Evolutionary conservation across 2,888 invertebrate genomes (phyloP).

Genomic region (Chironomus tentans): DNA sequence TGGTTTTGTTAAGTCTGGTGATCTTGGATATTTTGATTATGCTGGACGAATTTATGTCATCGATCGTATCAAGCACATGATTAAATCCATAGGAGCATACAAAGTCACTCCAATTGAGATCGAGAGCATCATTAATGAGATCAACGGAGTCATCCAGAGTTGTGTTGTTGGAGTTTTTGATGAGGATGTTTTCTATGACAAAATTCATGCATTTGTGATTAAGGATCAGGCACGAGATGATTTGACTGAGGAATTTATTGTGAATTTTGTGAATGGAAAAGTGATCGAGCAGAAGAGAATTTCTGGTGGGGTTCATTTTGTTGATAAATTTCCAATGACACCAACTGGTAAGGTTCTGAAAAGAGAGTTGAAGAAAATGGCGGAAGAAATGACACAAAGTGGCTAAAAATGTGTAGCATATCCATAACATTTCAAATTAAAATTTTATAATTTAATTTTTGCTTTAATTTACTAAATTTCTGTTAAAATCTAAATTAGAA

Average conservation of each 20-base stretch:
- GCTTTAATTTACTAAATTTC: too few relatives aligned
- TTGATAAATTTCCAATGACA: slow-evolving; percentile 17
- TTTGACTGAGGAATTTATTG: neutral
- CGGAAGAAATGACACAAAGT: too few relatives aligned
- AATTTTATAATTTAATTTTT: too few relatives aligned
- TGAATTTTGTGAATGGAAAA: neutral
- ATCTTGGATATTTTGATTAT: slow-evolving; percentile 28
- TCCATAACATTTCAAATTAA: too few relatives aligned
- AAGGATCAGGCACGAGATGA: neutral
- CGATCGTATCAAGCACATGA: slow-evolving; percentile 1
- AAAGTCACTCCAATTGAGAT: slow-evolving; percentile 27
- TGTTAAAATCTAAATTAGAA: too few relatives aligned
- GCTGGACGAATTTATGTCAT: slow-evolving; percentile 23
- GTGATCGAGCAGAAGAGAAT: neutral
- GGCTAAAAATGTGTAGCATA: too few relatives aligned
- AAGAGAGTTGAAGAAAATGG: neutral
- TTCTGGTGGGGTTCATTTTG: slow-evolving; percentile 18
- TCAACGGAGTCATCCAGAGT: neutral
- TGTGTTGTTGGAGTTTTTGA: slow-evolving; percentile 21
- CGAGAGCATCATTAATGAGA: slow-evolving; percentile 14
- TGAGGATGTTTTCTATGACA: neutral
- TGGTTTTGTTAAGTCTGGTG: slow-evolving; percentile 24
- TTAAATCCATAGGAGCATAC: neutral
- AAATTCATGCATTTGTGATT: neutral
- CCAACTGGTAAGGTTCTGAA: slow-evolving; percentile 17